These are phyloP conservation scores for Drosophila serrata DNA, from an alignment of 1,140 invertebrate genomes.

Conservation along the genomic window DNA sequence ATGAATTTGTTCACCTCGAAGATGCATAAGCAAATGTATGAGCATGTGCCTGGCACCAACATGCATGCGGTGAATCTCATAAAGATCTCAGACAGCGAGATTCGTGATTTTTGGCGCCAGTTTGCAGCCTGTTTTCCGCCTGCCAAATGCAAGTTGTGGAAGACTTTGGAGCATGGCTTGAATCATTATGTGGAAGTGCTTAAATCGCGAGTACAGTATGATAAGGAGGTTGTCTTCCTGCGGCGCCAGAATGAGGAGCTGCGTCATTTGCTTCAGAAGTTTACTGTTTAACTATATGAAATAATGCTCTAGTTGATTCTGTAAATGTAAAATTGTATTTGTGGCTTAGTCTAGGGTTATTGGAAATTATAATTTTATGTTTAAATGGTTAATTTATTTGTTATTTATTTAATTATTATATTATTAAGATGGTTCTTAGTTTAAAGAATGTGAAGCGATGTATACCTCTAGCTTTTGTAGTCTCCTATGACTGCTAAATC, in stretches of 20 bases:
- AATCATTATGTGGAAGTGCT: slow-evolving; percentile 87
- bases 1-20: slow-evolving; percentile 84
- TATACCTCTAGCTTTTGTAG: no score
- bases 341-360: neutral
- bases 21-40: slow-evolving; percentile 66
- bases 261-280: slow-evolving; percentile 85
- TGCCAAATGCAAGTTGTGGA: slow-evolving; percentile 86
- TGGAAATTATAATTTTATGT: slow-evolving; percentile 2
- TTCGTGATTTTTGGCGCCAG: slow-evolving; percentile 67
- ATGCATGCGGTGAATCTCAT: slow-evolving; percentile 51
- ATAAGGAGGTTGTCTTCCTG: slow-evolving; percentile 85
- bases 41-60: slow-evolving; percentile 26
- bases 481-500: no score
- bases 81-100: slow-evolving; percentile 46
- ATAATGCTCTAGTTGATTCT: neutral
- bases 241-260: slow-evolving; percentile 87
- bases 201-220: slow-evolving; percentile 86
- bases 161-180: slow-evolving; percentile 86
- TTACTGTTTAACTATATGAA: slow-evolving; percentile 38
- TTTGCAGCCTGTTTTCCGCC: slow-evolving; percentile 84
- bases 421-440: neutral
- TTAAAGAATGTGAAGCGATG: no score
- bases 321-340: slow-evolving; percentile 9
- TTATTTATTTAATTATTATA: no score
- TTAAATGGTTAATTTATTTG: neutral